A percentile compares a stretch with the other conserved stretches of the same genome.
phyloP scores from a whole-genome alignment of 2,113 vertebrate genomes.

The Bostrychus sinensis region DNA sequence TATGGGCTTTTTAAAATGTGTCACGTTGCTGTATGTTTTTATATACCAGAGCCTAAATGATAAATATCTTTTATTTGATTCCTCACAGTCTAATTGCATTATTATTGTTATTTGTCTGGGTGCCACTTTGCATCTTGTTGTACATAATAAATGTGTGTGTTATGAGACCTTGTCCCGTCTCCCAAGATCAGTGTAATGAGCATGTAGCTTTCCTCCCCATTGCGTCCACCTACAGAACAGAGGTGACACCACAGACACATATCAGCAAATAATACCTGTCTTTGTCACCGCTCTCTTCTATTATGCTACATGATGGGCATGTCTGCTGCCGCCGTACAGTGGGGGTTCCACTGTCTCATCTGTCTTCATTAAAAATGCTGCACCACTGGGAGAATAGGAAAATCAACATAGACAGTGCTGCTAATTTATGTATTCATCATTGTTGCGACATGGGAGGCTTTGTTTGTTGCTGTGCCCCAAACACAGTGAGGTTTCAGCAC shows the following conservation, averaged over 20 bases:
- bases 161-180: constrained; percentile 56
- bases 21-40: constrained; percentile 48
- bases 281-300: constrained; percentile 69
- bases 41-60: constrained; percentile 31
- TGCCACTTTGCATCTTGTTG: constrained; percentile 34
- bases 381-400: constrained; percentile 69
- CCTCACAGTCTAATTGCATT: constrained; percentile 33
- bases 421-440: constrained; percentile 80
- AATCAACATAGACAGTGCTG: constrained; percentile 77
- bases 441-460: constrained; percentile 62
- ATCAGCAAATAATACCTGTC: constrained; percentile 69
- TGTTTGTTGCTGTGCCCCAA: constrained; percentile 62
- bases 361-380: constrained; percentile 78
- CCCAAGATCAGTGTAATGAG: constrained; percentile 62
- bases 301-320: constrained; percentile 61
- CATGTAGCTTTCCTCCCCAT: constrained; percentile 60
- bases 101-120: constrained; percentile 46
- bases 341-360: constrained; percentile 71
- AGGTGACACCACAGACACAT: constrained; percentile 63
- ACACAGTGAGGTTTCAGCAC: constrained; percentile 24
- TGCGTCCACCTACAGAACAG: constrained; percentile 61
- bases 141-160: constrained; percentile 54
- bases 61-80: constrained; percentile 62
- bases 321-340: constrained; percentile 58
- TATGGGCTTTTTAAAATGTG: constrained; percentile 14